phyloP scores from a whole-genome alignment of 2,888 invertebrate genomes.

The Megalurothrips usitatus region DNA sequence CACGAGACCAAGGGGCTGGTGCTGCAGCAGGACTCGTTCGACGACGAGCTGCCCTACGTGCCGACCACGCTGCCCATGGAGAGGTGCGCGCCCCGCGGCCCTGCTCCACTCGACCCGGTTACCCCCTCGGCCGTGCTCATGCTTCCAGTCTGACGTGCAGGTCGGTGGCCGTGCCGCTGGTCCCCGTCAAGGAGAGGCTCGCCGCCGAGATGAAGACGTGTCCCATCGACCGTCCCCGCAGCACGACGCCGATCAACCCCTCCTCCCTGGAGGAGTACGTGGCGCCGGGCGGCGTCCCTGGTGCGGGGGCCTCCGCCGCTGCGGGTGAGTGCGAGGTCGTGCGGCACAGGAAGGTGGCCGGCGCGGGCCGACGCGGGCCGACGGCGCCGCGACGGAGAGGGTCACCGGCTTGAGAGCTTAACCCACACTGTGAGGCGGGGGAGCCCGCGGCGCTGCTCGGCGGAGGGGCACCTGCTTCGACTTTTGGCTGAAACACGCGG shows the following conservation, averaged over 20 bases:
- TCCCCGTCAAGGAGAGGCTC: slow-evolving; percentile 69
- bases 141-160: slow-evolving; percentile 35
- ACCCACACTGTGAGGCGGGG: too few relatives aligned
- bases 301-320: slow-evolving; percentile 46
- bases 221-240: slow-evolving; percentile 69
- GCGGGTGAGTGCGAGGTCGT: slow-evolving; percentile 36
- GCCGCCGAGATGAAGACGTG: slow-evolving; percentile 60
- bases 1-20: slow-evolving; percentile 73
- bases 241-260: slow-evolving; percentile 67
- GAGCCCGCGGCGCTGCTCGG: too few relatives aligned
- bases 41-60: slow-evolving; percentile 78
- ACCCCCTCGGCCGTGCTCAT: neutral
- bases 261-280: slow-evolving; percentile 65
- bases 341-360: neutral
- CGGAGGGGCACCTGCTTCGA: too few relatives aligned
- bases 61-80: slow-evolving; percentile 86
- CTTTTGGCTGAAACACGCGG: too few relatives aligned
- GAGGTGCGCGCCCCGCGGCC: slow-evolving; percentile 50
- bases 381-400: too few relatives aligned
- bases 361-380: neutral
- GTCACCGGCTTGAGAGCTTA: too few relatives aligned
- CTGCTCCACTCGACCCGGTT: too few relatives aligned
- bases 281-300: slow-evolving; percentile 39
- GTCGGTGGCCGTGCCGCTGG: slow-evolving; percentile 72
- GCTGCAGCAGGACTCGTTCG: slow-evolving; percentile 73